Percentiles rank a stretch among this genome's conserved stretches.
These are phyloP conservation scores for Falco rusticolus DNA, from an alignment of 2,797 vertebrate species.

Conservation along the genomic window DNA sequence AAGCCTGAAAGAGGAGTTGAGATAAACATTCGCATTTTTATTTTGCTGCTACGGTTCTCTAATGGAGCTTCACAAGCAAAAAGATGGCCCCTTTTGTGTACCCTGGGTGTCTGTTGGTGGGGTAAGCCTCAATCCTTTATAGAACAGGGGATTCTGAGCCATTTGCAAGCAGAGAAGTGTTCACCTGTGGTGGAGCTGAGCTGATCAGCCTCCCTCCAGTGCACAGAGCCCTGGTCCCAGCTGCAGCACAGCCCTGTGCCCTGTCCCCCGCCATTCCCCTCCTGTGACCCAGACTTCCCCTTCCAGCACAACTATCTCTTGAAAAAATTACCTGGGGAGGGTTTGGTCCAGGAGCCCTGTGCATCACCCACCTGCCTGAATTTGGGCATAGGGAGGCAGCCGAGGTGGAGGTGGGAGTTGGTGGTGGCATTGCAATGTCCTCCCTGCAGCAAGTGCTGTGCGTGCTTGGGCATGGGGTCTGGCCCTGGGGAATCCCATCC, in stretches of 20 bases:
- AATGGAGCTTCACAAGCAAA: constrained; percentile 79
- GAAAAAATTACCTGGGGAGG: not conserved
- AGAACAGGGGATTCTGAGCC: constrained; percentile 43
- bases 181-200: constrained; percentile 65
- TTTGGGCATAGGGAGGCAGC: not conserved
- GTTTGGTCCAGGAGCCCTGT: fast-evolving
- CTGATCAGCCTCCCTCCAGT: not conserved
- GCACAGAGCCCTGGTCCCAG: not conserved
- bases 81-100: constrained; percentile 79
- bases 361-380: not conserved
- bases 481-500: not conserved
- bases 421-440: not conserved
- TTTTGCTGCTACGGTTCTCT: constrained; percentile 67
- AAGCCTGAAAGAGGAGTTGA: constrained; percentile 74
- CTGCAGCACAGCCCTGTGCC: not conserved
- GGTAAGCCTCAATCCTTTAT: constrained; percentile 77
- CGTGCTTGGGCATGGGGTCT: fast-evolving
- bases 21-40: constrained; percentile 65
- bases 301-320: not conserved
- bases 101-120: constrained; percentile 71
- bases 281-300: not conserved
- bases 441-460: fast-evolving
- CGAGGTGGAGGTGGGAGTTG: not conserved
- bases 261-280: not conserved
- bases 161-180: constrained; percentile 72